Percentiles rank a stretch among this genome's conserved stretches.
phyloP scores from a whole-genome alignment of 2,113 vertebrate genomes.

The Garra rufa region DNA sequence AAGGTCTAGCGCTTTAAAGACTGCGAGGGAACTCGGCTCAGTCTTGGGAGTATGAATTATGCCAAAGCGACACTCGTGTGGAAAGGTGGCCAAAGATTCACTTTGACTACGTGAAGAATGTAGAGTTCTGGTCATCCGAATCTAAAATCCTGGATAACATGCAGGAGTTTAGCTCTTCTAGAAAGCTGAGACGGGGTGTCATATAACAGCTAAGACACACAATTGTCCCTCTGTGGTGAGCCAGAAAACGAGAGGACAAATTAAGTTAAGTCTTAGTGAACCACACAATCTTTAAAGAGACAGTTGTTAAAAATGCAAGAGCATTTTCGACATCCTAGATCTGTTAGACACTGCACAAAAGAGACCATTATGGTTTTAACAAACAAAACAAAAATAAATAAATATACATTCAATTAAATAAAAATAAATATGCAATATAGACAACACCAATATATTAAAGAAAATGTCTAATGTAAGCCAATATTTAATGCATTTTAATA shows the following conservation, averaged over 20 bases:
- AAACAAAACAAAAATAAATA: too few relatives aligned
- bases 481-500: too few relatives aligned
- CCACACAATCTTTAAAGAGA: constrained; percentile 31
- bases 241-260: constrained; percentile 49
- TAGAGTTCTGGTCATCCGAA: constrained; percentile 8
- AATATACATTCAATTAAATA: too few relatives aligned
- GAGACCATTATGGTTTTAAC: neutral
- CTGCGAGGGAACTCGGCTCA: constrained; percentile 41
- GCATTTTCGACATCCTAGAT: constrained; percentile 8
- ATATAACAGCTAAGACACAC: constrained; percentile 47
- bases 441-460: too few relatives aligned
- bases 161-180: constrained; percentile 26
- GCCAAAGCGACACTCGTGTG: constrained; percentile 18
- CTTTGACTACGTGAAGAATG: neutral
- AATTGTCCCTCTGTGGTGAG: constrained; percentile 34
- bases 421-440: neutral
- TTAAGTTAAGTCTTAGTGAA: constrained; percentile 45
- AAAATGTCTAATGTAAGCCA: neutral
- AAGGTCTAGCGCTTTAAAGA: constrained; percentile 55
- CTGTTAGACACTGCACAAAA: neutral
- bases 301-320: neutral
- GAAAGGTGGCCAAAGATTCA: constrained; percentile 38
- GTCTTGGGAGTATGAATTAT: constrained; percentile 43
- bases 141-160: neutral
- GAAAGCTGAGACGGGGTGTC: constrained; percentile 33